Conservation (phyloP, 2,888 invertebrate species). For the Anthophora plumipes region DNA sequence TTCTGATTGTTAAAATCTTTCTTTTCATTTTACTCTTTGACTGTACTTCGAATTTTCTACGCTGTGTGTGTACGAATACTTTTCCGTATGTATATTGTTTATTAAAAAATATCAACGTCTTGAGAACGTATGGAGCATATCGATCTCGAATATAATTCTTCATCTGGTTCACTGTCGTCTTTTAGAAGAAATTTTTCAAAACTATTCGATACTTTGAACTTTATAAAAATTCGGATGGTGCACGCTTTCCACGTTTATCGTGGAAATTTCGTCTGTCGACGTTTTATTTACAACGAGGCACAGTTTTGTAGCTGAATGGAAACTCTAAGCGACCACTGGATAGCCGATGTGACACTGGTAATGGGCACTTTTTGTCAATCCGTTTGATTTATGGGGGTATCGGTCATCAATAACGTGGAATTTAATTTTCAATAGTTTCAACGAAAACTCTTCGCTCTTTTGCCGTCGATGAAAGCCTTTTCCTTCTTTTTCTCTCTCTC, state of each 20-base stretch:
- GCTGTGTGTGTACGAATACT: too few species aligned
- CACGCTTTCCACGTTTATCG: background rate
- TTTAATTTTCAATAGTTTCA: slow-evolving; percentile 33
- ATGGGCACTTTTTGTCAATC: slow-evolving; percentile 24
- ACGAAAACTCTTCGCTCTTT: slow-evolving; percentile 13
- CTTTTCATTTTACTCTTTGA: too few species aligned
- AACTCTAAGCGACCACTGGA: slow-evolving; percentile 4
- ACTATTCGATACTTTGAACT: background rate
- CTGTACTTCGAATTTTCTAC: too few species aligned
- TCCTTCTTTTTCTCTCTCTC: too few species aligned
- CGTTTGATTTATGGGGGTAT: slow-evolving; percentile 33
- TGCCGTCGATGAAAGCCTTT: background rate
- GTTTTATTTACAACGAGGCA: background rate
- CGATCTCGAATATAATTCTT: too few species aligned
- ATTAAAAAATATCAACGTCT: too few species aligned
- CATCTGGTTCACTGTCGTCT: too few species aligned
- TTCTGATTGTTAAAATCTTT: too few species aligned
- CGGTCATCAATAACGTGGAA: slow-evolving; percentile 31
- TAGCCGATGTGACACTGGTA: background rate
- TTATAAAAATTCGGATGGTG: background rate
- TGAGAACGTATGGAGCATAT: too few species aligned
- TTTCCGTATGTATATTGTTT: too few species aligned
- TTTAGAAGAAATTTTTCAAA: too few species aligned
- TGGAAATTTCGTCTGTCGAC: background rate
- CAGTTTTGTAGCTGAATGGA: background rate